Base-by-base conservation (phyloP, 2,113 vertebrate species). In the Odontophorus gujanensis region DNA sequence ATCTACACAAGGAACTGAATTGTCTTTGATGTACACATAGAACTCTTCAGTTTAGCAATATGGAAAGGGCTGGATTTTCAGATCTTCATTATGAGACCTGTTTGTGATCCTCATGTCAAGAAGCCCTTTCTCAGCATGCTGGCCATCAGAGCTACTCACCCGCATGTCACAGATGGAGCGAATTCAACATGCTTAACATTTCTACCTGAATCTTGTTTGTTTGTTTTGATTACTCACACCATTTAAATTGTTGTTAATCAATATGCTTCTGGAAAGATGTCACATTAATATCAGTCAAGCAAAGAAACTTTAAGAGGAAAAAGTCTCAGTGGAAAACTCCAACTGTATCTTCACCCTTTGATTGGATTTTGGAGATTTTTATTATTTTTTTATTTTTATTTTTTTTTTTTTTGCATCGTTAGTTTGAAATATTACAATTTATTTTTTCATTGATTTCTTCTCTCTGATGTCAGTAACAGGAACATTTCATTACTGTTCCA, bases 1-100 rank as follows among this genome's bases (percentile, higher is more conserved):
- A 0, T 76, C 57, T 25, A 4, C 12, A 22, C 0, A 1, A 20
- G 25, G n/a, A 51, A 50, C 47, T 2, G 13, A 61, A 42, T 30
- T 96, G 62, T 57, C 45, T 58, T 76, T 32, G 5, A 47, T 66
- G 25, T 55, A 34, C 6, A 38, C 30, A 0, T 7, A 6, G 42
- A 30, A n/a, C 55, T 50, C 28, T 69, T 77, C 45, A 21, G 34
- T 53, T 77, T 25, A 81, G 55, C 63, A 25, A 7, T 28, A 42
- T 19, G 30, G n/a, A 67, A 83, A 83, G 24, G 47, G 57, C 22
- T 72, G 43, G 30, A 82, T 81, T 91, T 92, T 78, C 45, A 87
- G 24, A 82, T 73, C 32, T 20, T 91, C 9, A 0, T 42, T n/a
- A 18, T 58, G 62, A 80, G 26, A 62, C 34, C 13, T 26, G 7